A percentile compares a stretch with the other conserved stretches of the same genome.
These are phyloP conservation scores for Fistularia commersonii DNA, from an alignment of 2,797 vertebrate species.

Conservation along the genomic window DNA sequence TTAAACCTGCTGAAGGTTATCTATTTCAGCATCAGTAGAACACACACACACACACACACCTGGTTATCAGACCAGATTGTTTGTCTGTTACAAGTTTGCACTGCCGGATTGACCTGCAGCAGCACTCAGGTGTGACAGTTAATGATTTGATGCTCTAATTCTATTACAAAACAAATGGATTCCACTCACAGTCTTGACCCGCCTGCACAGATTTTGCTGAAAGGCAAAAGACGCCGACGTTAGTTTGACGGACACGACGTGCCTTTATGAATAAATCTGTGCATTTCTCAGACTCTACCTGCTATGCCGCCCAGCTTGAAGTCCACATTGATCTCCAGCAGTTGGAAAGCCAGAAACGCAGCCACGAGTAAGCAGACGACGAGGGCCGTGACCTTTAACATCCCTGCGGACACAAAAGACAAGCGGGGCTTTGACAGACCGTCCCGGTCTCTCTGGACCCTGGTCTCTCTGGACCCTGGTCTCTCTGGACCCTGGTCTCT, in stretches of 20 bases:
- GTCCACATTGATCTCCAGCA: slow-evolving; percentile 89
- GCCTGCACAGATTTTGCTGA: slow-evolving; percentile 71
- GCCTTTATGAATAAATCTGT: neutral
- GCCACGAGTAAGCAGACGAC: slow-evolving; percentile 81
- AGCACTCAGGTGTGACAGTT: too few relatives aligned
- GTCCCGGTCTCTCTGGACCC: too few relatives aligned
- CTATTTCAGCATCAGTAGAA: too few relatives aligned
- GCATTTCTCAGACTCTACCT: slow-evolving; percentile 82
- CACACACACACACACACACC: too few relatives aligned
- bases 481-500: too few relatives aligned
- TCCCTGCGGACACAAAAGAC: slow-evolving; percentile 62
- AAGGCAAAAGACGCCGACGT: slow-evolving; percentile 17
- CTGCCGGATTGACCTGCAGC: too few relatives aligned
- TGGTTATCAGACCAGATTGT: too few relatives aligned
- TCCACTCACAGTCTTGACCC: slow-evolving; percentile 79
- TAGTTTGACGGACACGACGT: neutral
- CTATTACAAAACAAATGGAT: neutral
- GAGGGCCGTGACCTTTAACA: slow-evolving; percentile 82
- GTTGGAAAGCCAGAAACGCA: slow-evolving; percentile 87
- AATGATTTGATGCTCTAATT: neutral
- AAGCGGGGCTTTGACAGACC: neutral
- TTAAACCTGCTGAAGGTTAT: too few relatives aligned
- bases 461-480: too few relatives aligned
- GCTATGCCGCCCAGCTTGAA: slow-evolving; percentile 79
- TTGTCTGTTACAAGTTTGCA: too few relatives aligned